phyloP scores from a whole-genome alignment of 2,888 invertebrate genomes.

The Calliphora vomitoria region DNA sequence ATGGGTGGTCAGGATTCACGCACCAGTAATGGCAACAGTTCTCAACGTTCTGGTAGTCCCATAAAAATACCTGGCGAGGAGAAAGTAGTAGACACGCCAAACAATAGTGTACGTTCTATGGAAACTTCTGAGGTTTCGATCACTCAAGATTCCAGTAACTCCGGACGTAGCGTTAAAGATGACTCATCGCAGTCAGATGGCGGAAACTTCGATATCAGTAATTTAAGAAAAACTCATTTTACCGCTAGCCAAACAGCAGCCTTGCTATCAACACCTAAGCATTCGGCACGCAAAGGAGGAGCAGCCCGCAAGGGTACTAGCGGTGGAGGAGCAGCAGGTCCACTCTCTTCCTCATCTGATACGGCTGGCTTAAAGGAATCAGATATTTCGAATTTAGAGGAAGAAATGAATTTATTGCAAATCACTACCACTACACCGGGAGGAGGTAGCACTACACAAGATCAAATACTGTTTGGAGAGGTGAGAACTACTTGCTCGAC shows the following conservation, averaged over 20 bases:
- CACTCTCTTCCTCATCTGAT: slow-evolving; percentile 53
- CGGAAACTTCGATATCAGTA: slow-evolving; percentile 81
- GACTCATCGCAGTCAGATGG: slow-evolving; percentile 64
- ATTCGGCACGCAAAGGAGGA: slow-evolving; percentile 78
- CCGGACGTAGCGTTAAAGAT: slow-evolving; percentile 83
- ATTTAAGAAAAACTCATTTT: slow-evolving; percentile 84
- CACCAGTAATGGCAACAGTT: slow-evolving; percentile 90
- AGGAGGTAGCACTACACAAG: slow-evolving; percentile 75
- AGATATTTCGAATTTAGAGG: slow-evolving; percentile 78
- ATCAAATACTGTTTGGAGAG: slow-evolving; percentile 75
- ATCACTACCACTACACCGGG: slow-evolving; percentile 78
- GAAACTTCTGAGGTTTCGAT: slow-evolving; percentile 87
- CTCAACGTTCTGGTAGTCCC: slow-evolving; percentile 87
- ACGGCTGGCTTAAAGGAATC: slow-evolving; percentile 68
- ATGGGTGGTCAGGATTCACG: slow-evolving; percentile 88
- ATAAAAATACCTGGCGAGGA: slow-evolving; percentile 87
- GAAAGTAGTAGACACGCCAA: slow-evolving; percentile 71
- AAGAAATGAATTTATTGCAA: slow-evolving; percentile 81
- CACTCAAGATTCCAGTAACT: slow-evolving; percentile 87
- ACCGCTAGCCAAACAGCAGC: slow-evolving; percentile 84
- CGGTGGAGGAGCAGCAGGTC: slow-evolving; percentile 8
- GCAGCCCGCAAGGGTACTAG: slow-evolving; percentile 27
- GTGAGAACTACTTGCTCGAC: slow-evolving; percentile 75
- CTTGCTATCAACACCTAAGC: slow-evolving; percentile 82
- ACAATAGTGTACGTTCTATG: slow-evolving; percentile 79